Evolutionary conservation across 1,140 invertebrate genomes (phyloP).

Genomic region (Musca vetustissima): DNA sequence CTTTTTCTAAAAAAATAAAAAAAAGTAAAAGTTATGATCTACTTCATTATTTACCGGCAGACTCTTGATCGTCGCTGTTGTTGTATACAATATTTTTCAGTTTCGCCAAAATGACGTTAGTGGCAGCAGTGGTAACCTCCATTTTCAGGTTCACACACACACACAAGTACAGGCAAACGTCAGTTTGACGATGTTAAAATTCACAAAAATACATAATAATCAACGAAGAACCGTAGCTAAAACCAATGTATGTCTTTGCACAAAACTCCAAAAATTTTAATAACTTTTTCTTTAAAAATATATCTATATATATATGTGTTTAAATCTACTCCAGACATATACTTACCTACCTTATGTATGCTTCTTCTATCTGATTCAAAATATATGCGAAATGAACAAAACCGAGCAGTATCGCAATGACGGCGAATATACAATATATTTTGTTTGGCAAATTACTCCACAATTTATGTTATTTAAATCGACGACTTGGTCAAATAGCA

Average conservation of each 20-base stretch:
- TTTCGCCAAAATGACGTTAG: conserved; percentile 16
- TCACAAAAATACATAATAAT: neutral
- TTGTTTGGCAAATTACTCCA: neutral
- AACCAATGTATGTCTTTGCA: neutral
- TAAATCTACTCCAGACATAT: neutral
- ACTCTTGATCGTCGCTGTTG: neutral
- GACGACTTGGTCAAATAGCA: neutral
- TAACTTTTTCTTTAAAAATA: neutral
- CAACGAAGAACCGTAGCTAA: neutral
- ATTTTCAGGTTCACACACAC: conserved; percentile 17
- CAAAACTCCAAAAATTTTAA: neutral
- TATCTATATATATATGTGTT: no score
- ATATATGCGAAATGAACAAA: conserved; percentile 13
- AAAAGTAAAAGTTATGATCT: neutral
- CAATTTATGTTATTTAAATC: neutral
- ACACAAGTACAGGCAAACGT: conserved; percentile 8
- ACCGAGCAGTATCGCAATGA: conserved; percentile 7
- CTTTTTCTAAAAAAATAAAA: neutral
- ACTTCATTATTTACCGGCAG: neutral
- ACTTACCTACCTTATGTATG: conserved; percentile 3
- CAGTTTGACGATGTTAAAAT: neutral
- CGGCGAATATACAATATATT: conserved; percentile 5
- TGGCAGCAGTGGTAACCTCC: conserved; percentile 13
- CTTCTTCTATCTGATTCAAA: conserved; percentile 11
- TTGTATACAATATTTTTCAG: neutral